Conservation (phyloP, 1,140 invertebrate genomes). For the Eubasilissa regina region DNA sequence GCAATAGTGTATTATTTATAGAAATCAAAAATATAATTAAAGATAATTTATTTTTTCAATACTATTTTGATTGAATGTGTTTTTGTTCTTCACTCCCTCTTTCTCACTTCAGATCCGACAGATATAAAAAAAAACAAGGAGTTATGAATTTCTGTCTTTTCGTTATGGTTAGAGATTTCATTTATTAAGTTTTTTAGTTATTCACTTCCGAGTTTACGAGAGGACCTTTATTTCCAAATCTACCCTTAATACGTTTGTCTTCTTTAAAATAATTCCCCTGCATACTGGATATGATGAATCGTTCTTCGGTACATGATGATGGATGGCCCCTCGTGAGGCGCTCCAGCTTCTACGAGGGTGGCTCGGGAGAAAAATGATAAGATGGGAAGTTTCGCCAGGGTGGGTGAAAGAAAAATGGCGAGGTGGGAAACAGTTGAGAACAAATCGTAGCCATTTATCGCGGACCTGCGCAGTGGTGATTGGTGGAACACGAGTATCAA, state of each 20-base stretch:
- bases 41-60: no score
- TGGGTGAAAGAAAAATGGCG: slow-evolving; percentile 15
- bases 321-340: slow-evolving; percentile 22
- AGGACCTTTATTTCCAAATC: neutral
- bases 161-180: no score
- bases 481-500: slow-evolving; percentile 9
- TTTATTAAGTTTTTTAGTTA: no score
- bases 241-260: slow-evolving; percentile 7
- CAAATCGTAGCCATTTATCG: slow-evolving; percentile 55
- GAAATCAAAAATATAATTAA: no score
- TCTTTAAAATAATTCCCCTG: slow-evolving; percentile 25
- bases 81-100: no score
- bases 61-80: no score
- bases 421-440: slow-evolving; percentile 36
- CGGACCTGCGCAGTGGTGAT: slow-evolving; percentile 27
- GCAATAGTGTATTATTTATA: no score
- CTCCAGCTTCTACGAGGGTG: slow-evolving; percentile 16
- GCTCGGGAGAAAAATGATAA: slow-evolving; percentile 36
- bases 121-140: no score
- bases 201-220: no score
- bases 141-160: no score
- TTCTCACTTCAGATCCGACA: no score
- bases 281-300: slow-evolving; percentile 24
- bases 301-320: neutral
- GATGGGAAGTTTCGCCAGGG: slow-evolving; percentile 13